These are phyloP conservation scores for Amblyjoppa fuscipennis DNA, from an alignment of 2,888 invertebrate species.

Conservation along the genomic window DNA sequence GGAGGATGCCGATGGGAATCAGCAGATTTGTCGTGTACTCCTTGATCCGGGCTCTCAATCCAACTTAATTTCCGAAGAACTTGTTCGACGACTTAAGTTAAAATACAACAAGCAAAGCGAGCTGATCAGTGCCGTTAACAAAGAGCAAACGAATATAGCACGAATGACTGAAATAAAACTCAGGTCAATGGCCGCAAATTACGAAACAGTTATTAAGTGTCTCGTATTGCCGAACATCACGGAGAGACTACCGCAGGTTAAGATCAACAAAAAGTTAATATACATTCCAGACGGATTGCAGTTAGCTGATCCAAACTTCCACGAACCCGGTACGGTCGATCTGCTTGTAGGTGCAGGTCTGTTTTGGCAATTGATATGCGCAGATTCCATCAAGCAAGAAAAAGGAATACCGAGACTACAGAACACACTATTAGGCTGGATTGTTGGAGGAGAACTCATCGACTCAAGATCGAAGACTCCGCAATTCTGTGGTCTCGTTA, in stretches of 20 bases:
- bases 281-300: conserved; percentile 9
- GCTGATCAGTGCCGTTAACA: conserved; percentile 37
- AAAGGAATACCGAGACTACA: conserved; percentile 33
- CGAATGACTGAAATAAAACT: conserved; percentile 36
- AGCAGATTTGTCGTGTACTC: conserved; percentile 40
- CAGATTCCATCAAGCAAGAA: background rate
- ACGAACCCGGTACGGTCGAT: conserved; percentile 50
- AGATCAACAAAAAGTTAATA: conserved; percentile 12
- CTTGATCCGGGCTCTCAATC: conserved; percentile 62
- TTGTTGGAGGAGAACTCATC: conserved; percentile 44
- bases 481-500: conserved; percentile 18
- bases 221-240: conserved; percentile 33
- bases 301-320: conserved; percentile 38
- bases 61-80: conserved; percentile 54
- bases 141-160: conserved; percentile 26
- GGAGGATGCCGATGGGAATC: conserved; percentile 29
- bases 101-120: conserved; percentile 13
- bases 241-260: conserved; percentile 23
- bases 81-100: conserved; percentile 36
- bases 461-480: background rate
- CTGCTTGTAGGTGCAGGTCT: conserved; percentile 47
- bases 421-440: conserved; percentile 65
- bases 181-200: conserved; percentile 40
- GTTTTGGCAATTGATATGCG: conserved; percentile 31
- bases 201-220: conserved; percentile 25